Conservation (phyloP, 2,113 vertebrate species). For the Peromyscus polionotus region DNA sequence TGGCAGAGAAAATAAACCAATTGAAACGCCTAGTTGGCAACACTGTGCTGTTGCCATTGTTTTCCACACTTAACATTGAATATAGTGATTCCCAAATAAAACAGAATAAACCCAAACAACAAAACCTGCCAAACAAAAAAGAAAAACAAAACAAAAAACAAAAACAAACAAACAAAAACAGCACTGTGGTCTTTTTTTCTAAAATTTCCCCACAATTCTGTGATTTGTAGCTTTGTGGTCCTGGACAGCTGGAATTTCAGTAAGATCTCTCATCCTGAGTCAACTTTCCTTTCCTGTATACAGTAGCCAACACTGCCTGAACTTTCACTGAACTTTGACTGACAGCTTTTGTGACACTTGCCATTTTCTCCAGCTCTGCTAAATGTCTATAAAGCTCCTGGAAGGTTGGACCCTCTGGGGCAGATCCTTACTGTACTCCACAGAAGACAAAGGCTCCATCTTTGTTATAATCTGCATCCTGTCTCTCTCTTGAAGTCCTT, state of each 20-base stretch:
- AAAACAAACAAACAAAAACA: not conserved
- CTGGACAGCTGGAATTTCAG: not conserved
- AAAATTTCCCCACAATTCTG: not conserved
- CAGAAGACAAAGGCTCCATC: not conserved
- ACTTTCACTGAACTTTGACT: not conserved
- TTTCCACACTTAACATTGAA: not conserved
- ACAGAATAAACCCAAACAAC: not conserved
- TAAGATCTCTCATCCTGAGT: not conserved
- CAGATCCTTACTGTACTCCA: not conserved
- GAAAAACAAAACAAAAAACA: not conserved
- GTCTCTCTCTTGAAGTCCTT: not conserved
- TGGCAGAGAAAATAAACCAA: not conserved
- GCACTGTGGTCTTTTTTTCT: not conserved
- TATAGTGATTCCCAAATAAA: not conserved
- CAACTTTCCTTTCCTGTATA: not conserved
- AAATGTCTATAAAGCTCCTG: not conserved
- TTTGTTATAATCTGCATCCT: not conserved
- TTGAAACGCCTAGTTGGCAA: not conserved
- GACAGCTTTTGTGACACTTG: not conserved
- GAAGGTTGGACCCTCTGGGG: not conserved
- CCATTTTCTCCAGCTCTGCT: not conserved
- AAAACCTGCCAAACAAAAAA: not conserved
- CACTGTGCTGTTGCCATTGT: not conserved
- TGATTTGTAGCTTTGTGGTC: not conserved
- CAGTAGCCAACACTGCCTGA: accelerated